Conservation (phyloP, 2,113 vertebrate genomes). For the Redunca redunca region DNA sequence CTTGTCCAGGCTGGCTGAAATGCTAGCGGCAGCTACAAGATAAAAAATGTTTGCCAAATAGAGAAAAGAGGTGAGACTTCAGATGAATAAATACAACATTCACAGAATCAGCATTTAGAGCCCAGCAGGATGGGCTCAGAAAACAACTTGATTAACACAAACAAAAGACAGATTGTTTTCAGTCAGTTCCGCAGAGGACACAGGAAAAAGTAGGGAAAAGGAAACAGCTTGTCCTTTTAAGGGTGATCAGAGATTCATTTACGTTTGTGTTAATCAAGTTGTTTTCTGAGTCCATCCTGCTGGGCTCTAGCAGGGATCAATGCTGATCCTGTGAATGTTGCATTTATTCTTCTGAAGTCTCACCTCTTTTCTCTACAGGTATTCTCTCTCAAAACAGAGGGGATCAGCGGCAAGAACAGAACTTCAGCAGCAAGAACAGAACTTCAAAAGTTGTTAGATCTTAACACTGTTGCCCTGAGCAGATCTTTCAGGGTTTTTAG, state of each 20-base stretch:
- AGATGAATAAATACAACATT: no score
- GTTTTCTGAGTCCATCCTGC: not conserved
- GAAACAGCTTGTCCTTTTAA: not conserved
- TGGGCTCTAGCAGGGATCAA: no score
- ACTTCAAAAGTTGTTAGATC: not conserved
- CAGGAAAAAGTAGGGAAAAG: not conserved
- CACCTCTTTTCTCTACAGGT: not conserved
- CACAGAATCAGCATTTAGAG: no score
- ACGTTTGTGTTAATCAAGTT: not conserved
- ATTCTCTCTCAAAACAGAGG: not conserved
- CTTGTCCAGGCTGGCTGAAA: not conserved
- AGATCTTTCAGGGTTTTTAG: not conserved
- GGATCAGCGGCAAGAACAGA: not conserved
- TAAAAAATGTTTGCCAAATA: not conserved
- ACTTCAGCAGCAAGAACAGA: not conserved
- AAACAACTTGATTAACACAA: no score
- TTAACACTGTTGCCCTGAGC: not conserved
- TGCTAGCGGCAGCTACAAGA: not conserved
- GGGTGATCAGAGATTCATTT: not conserved
- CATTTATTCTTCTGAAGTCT: not conserved
- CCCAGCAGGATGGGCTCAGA: no score
- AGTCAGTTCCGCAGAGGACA: not conserved
- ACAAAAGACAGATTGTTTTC: not conserved
- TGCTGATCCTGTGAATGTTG: not conserved
- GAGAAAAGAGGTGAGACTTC: no score